Evolutionary conservation across 2,113 vertebrate species (phyloP).

Genomic region (Elephas maximus): DNA sequence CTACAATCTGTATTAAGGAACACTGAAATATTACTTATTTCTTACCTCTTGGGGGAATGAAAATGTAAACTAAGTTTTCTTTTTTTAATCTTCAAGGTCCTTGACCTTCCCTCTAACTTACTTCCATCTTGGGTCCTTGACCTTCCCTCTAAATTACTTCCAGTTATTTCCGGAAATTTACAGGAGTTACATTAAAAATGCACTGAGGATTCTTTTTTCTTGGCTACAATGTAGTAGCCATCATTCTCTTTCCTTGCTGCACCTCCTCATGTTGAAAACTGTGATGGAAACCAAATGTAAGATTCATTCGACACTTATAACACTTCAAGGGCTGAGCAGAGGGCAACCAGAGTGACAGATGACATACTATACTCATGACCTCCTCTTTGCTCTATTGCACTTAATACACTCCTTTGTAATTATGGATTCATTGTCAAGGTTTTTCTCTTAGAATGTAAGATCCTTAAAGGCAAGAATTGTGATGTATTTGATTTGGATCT

Average conservation of each 20-base stretch:
- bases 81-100: background rate
- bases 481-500: background rate
- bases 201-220: background rate
- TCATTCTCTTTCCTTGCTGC: background rate
- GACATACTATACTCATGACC: background rate
- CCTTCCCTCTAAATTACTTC: background rate
- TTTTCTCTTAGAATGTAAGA: background rate
- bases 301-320: background rate
- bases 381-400: background rate
- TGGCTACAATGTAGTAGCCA: background rate
- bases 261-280: background rate
- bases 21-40: background rate
- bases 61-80: background rate
- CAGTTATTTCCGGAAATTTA: background rate
- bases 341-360: background rate
- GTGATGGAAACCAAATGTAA: background rate
- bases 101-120: no score
- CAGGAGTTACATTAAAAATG: background rate
- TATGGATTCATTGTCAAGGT: background rate
- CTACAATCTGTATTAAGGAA: background rate
- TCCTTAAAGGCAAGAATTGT: background rate
- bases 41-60: background rate
- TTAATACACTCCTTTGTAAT: background rate
- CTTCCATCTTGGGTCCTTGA: background rate
- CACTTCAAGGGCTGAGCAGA: background rate